Conservation (phyloP, 2,113 vertebrate species). For the Heptranchias perlo region DNA sequence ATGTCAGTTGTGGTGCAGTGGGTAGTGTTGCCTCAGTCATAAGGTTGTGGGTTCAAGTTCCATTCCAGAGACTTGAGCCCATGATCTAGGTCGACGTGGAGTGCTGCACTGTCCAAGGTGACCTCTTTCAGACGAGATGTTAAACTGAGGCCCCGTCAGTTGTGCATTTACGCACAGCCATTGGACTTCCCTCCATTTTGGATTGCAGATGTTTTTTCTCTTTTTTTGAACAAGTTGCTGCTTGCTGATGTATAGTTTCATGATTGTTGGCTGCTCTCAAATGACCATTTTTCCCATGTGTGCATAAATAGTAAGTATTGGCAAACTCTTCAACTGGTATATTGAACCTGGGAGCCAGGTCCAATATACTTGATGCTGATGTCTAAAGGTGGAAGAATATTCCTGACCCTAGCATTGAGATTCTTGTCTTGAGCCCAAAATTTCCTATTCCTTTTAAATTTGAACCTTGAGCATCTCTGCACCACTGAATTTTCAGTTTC, state of each 20-base stretch:
- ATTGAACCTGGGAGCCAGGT: neutral
- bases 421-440: neutral
- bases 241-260: neutral
- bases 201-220: neutral
- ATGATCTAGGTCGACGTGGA: too few species aligned
- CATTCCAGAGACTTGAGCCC: too few species aligned
- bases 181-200: too few species aligned
- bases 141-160: too few species aligned
- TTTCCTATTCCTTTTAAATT: neutral
- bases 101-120: too few species aligned
- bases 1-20: too few species aligned
- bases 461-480: neutral
- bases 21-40: neutral
- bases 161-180: too few species aligned
- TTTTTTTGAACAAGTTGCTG: neutral
- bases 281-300: neutral
- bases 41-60: too few species aligned
- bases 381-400: neutral
- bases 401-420: neutral
- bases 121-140: too few species aligned
- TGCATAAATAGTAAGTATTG: neutral
- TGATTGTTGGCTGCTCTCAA: neutral
- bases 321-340: neutral
- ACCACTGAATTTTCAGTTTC: neutral
- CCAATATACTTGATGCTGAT: neutral